A percentile compares a stretch with the other conserved stretches of the same genome.
These are phyloP conservation scores for Brevimyrus niger DNA, from an alignment of 2,113 vertebrate genomes.

Conservation along the genomic window DNA sequence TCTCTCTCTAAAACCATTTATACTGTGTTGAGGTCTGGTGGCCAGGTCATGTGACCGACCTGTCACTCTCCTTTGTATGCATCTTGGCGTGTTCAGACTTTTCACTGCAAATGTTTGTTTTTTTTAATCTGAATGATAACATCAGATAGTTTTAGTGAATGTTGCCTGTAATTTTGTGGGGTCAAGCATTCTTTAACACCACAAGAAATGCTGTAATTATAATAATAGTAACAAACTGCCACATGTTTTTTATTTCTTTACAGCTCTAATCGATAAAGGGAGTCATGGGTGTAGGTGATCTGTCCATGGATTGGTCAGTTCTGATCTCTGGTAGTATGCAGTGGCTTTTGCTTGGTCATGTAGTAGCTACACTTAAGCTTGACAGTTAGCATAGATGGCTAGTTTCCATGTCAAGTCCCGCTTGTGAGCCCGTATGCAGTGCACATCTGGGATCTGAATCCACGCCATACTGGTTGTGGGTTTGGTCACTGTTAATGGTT, in stretches of 20 bases:
- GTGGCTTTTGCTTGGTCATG: background rate
- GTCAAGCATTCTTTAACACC: conserved; percentile 2
- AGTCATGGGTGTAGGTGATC: background rate
- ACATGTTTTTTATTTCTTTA: conserved; percentile 15
- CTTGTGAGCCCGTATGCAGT: background rate
- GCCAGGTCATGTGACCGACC: too few relatives aligned
- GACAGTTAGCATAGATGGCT: background rate
- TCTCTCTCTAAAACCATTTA: too few relatives aligned
- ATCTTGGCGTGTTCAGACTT: too few relatives aligned
- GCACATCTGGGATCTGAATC: background rate
- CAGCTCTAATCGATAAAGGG: background rate
- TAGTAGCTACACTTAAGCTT: background rate
- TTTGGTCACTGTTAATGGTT: background rate
- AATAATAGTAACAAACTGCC: background rate
- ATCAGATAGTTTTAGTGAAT: background rate
- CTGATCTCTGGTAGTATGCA: background rate
- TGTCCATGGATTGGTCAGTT: background rate
- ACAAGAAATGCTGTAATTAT: background rate
- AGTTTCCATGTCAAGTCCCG: background rate
- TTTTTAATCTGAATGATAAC: background rate
- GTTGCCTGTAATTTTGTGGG: background rate
- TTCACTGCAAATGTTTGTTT: background rate
- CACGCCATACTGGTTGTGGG: background rate
- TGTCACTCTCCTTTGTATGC: too few relatives aligned
- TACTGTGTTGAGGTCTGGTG: too few relatives aligned